Evolutionary conservation across 2,888 invertebrate species (phyloP).

Genomic region (Abrostola triplasia): DNA sequence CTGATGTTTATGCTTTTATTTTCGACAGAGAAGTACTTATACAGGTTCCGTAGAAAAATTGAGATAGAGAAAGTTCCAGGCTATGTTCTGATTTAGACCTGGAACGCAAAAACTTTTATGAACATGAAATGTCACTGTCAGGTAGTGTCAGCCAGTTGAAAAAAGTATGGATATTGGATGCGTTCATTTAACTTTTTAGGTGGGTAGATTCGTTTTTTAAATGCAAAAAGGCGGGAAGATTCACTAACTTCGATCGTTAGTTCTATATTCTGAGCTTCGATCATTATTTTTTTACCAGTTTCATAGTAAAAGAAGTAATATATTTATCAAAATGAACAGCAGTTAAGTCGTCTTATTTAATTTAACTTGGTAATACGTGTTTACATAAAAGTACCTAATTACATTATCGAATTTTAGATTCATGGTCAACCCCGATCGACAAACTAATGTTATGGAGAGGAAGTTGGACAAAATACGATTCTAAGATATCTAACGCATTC

Average conservation of each 20-base stretch:
- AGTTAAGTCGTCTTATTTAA: background rate
- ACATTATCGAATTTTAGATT: constrained; percentile 53
- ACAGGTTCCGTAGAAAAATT: no score
- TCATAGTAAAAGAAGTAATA: no score
- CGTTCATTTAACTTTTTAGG: no score
- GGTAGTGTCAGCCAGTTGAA: no score
- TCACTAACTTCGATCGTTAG: background rate
- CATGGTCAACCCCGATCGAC: constrained; percentile 65
- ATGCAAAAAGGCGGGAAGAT: background rate
- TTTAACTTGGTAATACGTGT: background rate
- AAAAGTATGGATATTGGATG: no score
- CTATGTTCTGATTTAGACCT: no score
- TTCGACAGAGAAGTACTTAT: no score
- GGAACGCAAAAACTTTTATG: no score
- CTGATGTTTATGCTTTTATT: no score
- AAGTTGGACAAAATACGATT: constrained; percentile 70
- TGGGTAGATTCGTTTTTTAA: background rate
- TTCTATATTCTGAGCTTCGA: background rate
- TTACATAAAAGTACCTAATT: background rate
- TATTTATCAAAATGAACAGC: background rate
- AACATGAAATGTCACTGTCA: no score
- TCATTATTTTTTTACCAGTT: no score
- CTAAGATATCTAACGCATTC: constrained; percentile 49
- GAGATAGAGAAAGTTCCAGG: no score
- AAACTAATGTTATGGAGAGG: constrained; percentile 76